Conservation (phyloP, 2,888 invertebrate genomes). For the Scaeva pyrastri region DNA sequence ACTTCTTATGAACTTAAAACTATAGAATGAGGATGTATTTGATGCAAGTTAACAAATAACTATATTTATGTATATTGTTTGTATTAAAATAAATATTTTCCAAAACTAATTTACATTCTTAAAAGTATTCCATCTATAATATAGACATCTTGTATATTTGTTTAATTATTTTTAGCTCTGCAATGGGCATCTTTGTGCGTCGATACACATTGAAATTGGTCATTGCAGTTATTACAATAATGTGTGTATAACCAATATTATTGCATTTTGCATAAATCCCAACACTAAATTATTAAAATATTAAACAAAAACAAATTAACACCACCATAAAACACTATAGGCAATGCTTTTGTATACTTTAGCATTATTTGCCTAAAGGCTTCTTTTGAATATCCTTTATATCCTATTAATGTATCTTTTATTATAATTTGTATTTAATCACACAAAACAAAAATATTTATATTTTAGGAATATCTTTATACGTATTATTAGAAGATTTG, state of each 20-base stretch:
- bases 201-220: conserved; percentile 83
- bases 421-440: conserved; percentile 8
- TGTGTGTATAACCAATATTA: conserved; percentile 61
- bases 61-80: too few relatives aligned
- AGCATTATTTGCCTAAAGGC: conserved; percentile 30
- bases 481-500: conserved; percentile 81
- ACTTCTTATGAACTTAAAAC: too few relatives aligned
- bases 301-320: conserved; percentile 1
- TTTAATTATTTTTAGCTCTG: conserved; percentile 80
- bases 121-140: background rate
- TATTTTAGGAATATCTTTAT: conserved; percentile 83
- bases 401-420: background rate
- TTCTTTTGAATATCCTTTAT: conserved; percentile 10
- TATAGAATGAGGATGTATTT: too few relatives aligned
- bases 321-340: background rate
- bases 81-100: background rate
- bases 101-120: background rate
- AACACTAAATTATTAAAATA: background rate
- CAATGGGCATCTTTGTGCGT: conserved; percentile 83
- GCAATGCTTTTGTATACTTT: conserved; percentile 44
- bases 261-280: conserved; percentile 13
- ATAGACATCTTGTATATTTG: conserved; percentile 6
- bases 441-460: conserved; percentile 22
- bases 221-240: conserved; percentile 79
- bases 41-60: too few relatives aligned